phyloP scores from a whole-genome alignment of 2,113 vertebrate genomes.

The Heterochromis multidens region DNA sequence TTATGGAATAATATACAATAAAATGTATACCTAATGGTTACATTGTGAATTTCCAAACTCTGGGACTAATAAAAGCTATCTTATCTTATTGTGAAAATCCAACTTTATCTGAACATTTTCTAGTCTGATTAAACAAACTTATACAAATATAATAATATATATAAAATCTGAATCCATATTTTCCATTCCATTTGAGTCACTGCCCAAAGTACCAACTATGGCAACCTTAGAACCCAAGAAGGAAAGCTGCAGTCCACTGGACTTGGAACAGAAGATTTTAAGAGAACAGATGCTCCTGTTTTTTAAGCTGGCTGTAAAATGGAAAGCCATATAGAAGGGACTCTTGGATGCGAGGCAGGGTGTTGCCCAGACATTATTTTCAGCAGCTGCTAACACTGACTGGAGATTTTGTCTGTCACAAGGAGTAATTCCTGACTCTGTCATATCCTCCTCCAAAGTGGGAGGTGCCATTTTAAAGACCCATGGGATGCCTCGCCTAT shows the following conservation, averaged over 20 bases:
- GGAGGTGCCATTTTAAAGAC: neutral
- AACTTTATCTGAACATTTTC: accelerated
- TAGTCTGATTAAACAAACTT: accelerated
- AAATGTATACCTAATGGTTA: neutral
- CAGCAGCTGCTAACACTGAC: neutral
- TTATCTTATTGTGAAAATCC: too few relatives aligned
- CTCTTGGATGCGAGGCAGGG: neutral
- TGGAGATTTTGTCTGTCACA: neutral
- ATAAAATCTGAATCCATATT: too few relatives aligned
- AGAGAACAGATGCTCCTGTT: neutral
- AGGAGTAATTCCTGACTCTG: neutral
- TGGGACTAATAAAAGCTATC: too few relatives aligned
- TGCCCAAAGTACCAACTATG: neutral
- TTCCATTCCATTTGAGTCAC: too few relatives aligned
- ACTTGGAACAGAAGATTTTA: neutral
- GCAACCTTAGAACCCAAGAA: neutral
- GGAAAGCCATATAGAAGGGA: neutral
- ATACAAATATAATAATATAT: too few relatives aligned
- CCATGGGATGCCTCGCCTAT: neutral
- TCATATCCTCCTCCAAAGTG: neutral
- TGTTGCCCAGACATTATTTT: neutral
- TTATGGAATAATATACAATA: neutral
- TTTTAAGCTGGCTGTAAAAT: neutral
- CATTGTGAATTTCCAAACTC: too few relatives aligned
- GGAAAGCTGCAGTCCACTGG: neutral